Base-by-base conservation (phyloP, 2,888 invertebrate genomes). In the Diaphora mendica region DNA sequence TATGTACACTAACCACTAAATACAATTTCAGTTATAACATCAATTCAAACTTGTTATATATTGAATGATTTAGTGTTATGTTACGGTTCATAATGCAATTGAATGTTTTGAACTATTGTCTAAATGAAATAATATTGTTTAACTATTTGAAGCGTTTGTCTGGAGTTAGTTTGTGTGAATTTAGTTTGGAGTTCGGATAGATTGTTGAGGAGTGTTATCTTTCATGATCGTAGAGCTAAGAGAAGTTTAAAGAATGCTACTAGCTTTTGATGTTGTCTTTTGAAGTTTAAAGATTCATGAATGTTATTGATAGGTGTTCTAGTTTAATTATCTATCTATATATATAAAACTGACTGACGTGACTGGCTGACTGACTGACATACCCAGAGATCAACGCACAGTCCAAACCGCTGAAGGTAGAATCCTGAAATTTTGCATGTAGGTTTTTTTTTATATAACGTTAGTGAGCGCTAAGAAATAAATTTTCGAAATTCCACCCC, bases 11-110 rank as follows among this genome's bases (percentile, higher is more conserved):
- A 35, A 64, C 35, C 23, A 7, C 33, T 65, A 23, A 65, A 65
- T 23, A 65, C 64, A 33, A 67, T 66, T 42, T 66, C 15, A 39
- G n/a, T 66, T 35, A 44, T 62, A 44, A 48, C 42, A 42, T 51
- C 51, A 39, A 65, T 35, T 35, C 64, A 30, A 44, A 55, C 48
- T 64, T 26, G 62, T 64, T 30, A 48, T 30, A 64, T 64, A 64
- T 70, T 70, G 17, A 59, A 33, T 48, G 11, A 33, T 23, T 68
- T 59, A 23, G 70, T 70, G 51, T 70, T 70, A 70, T 64, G 64
- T 64, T 48, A 35, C 70, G 51, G 30, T 64, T 64, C 35, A 30
- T 64, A 64, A 70, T 64, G 39, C 39, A 70, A 48, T 70, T 35
- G 35, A 3, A 48, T 30, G 33, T 62, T 59, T 62, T 62, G 30